Evolutionary conservation across 1,140 invertebrate genomes (phyloP).

Genomic region (Drosophila micromelanica): DNA sequence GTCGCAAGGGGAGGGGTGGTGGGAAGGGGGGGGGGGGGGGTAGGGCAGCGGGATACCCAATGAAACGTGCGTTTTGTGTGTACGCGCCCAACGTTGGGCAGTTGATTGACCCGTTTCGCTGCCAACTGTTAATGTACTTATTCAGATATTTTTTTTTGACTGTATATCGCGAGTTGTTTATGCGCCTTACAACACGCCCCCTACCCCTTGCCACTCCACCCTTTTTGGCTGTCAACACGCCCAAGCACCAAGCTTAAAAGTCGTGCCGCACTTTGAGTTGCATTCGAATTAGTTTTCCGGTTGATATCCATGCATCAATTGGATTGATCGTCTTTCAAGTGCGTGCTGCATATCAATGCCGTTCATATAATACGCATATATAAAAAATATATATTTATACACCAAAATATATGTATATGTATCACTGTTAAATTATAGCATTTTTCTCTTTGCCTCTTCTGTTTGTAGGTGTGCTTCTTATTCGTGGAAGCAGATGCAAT

Average conservation of each 20-base stretch:
- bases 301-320: slow-evolving; percentile 69
- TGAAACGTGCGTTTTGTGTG: slow-evolving; percentile 15
- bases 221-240: slow-evolving; percentile 31
- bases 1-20: not conserved
- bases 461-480: slow-evolving; percentile 18
- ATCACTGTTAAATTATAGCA: slow-evolving; percentile 1
- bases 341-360: slow-evolving; percentile 66
- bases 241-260: slow-evolving; percentile 10
- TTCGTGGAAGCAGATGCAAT: not conserved
- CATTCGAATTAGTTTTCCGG: slow-evolving; percentile 55
- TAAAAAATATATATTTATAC: not conserved
- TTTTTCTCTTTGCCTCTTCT: not conserved
- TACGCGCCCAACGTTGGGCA: slow-evolving; percentile 30
- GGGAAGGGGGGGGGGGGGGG: not conserved
- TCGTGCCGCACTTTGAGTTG: slow-evolving; percentile 18
- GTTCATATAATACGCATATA: not conserved
- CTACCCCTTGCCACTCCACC: too few relatives aligned
- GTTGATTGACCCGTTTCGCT: slow-evolving; percentile 74
- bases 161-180: slow-evolving; percentile 30
- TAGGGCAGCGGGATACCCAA: not conserved
- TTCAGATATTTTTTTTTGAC: slow-evolving; percentile 17
- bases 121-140: slow-evolving; percentile 49
- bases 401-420: not conserved
- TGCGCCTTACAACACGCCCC: too few relatives aligned
- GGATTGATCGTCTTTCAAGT: slow-evolving; percentile 58